Base-by-base conservation (phyloP, 92 coral and sea anemone genomes). In the Porites divaricata region DNA sequence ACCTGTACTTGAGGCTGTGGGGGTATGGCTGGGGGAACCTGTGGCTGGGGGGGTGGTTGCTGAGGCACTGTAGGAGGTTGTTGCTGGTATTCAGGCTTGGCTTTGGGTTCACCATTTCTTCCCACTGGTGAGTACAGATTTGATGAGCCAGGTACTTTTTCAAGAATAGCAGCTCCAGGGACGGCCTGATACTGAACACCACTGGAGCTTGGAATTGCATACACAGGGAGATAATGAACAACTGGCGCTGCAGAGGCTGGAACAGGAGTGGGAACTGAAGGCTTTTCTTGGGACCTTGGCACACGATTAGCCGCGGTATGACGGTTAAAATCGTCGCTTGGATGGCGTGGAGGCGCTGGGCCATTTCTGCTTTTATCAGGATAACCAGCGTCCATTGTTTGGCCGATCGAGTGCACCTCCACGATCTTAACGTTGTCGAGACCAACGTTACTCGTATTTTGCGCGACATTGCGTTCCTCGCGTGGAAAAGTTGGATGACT, bases 171-270 rank as follows among this genome's bases (percentile, higher is more conserved):
- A 26, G 95, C 95, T 61, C 90, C 90, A 23, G 95, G 95, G 49
- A 91, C 90, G 15, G 95, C 84, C 76, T 91, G 92, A 67, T 91
- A 91, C 26, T 88, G 88, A 48, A 91, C 88, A 48, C 95, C 95
- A 81, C 25, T 76, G 7, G 95, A 89, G 52, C 95, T 89, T 64
- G 91, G 93, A 64, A 94, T 90, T 16, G 98, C 93, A 85, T 89
- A 94, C 66, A 94, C 98, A 8, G 98, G 98, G 1, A 94, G 92
- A 28, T 94, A 84, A 67, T 84, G 88, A n/a, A 84, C 81, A 41
- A 84, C 76, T 63, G 88, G 88, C 9, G 61, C 41, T n/a, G 59
- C 70, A 81, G 78, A 23, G 14, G 59, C 5, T 15, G 77, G 48
- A 22, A 48, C 70, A 41, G 86, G 72, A 28, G 77, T 64, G 67